Evolutionary conservation across 92 coral and sea anemone genomes (phyloP).

Genomic region (Actinernus sp.): DNA sequence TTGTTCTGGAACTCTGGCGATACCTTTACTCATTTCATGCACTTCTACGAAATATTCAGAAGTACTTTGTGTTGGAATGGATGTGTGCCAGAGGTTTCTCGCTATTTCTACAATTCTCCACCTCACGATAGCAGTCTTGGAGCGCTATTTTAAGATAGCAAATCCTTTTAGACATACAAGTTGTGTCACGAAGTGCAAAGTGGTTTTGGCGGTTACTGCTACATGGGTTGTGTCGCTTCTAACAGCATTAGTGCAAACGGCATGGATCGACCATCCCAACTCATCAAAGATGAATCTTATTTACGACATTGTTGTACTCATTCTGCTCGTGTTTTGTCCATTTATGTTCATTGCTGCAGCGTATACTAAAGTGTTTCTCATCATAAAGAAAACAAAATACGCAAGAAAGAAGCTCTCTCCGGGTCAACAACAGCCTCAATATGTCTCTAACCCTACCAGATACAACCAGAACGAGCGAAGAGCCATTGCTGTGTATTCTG

Average conservation of each 20-base stretch:
- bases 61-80: slow-evolving; percentile 67
- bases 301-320: slow-evolving; percentile 28
- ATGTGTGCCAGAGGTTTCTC: slow-evolving; percentile 67
- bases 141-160: slow-evolving; percentile 68
- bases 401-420: not conserved
- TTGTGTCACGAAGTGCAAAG: slow-evolving; percentile 31
- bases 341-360: slow-evolving; percentile 25
- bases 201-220: slow-evolving; percentile 1
- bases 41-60: not conserved
- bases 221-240: slow-evolving; percentile 46
- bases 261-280: slow-evolving; percentile 20
- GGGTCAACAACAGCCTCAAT: not conserved
- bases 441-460: slow-evolving; percentile 5
- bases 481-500: slow-evolving; percentile 40
- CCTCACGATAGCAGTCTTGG: slow-evolving; percentile 51
- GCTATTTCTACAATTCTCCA: slow-evolving; percentile 76
- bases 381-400: not conserved
- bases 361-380: slow-evolving; percentile 26
- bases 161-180: slow-evolving; percentile 47
- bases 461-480: slow-evolving; percentile 34
- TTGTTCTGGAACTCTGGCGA: slow-evolving; percentile 31
- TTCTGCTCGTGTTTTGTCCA: slow-evolving; percentile 36
- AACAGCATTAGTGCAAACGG: slow-evolving; percentile 36
- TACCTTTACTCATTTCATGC: slow-evolving; percentile 46
- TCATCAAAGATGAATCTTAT: not conserved